Percentiles rank a stretch among this genome's conserved stretches.
These are phyloP conservation scores for Yponomeuta plumbellus DNA, from an alignment of 2,888 invertebrate species.

Conservation along the genomic window DNA sequence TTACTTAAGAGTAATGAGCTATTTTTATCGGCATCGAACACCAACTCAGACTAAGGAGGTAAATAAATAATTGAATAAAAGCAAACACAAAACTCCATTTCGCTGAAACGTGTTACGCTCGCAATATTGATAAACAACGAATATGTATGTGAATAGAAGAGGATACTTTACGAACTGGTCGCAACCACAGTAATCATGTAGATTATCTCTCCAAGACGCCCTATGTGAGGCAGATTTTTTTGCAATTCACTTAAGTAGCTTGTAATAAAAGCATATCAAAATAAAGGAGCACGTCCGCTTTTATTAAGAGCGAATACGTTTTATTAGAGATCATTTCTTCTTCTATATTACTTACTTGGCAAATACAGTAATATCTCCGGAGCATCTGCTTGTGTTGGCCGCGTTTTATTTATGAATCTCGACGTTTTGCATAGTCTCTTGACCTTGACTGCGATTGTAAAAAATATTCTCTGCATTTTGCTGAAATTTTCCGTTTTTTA, in stretches of 20 bases:
- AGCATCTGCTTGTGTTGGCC: constrained; percentile 39
- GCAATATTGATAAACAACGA: not conserved
- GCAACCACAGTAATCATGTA: constrained; percentile 33
- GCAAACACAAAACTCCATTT: not conserved
- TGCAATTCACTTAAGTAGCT: constrained; percentile 37
- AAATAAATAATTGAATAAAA: no score
- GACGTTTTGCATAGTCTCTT: constrained; percentile 35
- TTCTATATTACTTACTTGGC: constrained; percentile 15
- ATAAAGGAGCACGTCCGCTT: constrained; percentile 35
- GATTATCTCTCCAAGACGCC: constrained; percentile 37
- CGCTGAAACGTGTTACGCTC: not conserved
- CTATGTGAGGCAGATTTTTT: constrained; percentile 28
- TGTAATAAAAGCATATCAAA: constrained; percentile 39
- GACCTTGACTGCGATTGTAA: constrained; percentile 36
- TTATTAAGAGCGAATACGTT: constrained; percentile 30
- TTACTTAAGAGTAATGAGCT: no score
- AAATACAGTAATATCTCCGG: constrained; percentile 20
- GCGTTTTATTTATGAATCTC: constrained; percentile 50
- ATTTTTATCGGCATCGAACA: no score
- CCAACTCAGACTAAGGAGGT: no score
- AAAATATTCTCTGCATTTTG: constrained; percentile 12
- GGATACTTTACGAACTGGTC: not conserved
- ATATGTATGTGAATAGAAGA: not conserved
- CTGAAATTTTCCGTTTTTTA: not conserved
- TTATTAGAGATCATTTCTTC: constrained; percentile 20